Base-by-base conservation (phyloP, 1,140 invertebrate species). In the Neodiprion pinetum region DNA sequence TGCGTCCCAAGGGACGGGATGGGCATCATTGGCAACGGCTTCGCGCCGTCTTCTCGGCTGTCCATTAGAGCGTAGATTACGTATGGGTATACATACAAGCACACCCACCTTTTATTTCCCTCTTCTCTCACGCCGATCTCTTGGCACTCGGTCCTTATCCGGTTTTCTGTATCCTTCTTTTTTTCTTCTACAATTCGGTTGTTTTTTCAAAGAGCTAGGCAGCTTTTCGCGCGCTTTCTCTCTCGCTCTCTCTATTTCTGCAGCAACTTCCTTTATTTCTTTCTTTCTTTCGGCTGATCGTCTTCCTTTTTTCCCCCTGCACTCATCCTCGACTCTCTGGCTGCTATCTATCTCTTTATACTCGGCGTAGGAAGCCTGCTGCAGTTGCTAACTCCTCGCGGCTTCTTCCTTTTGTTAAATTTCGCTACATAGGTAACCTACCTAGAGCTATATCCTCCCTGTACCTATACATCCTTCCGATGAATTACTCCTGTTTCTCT, bases 401-500 rank as follows among this genome's bases (percentile, higher is more conserved):
- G 11, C 53, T 61, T 14, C 53, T 61, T 61, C 9, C n/a, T 12
- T 61, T 61, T 40, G 28, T 40, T 40, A 4, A 40, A 40, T 40
- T 40, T 40, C 28, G 28, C 28, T 40, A 40, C 28, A 40, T 40
- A 40, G 28, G 11, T 14, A 61, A 12, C 28, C 28, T 40, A 40
- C 28, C 28, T 40, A 5, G 2, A 40, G 28, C 28, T 40, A 40
- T 40, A 40, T 40, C 28, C 28, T 40, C 28, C 28, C 28, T 40
- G 28, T 3, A 40, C 28, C 28, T 40, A 40, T 40, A 40, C n/a
- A 61, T 61, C 53, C 53, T 61, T 61, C 65, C 47, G 48, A 72
- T 75, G 67, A 72, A 72, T 72, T 75, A 72, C 71, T 70, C 70
- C 48, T 23, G 66, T 65, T 72, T 70, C 67, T 69, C 40, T 14